Conservation (phyloP, 1,140 invertebrate species). For the Metopolophium dirhodum region DNA sequence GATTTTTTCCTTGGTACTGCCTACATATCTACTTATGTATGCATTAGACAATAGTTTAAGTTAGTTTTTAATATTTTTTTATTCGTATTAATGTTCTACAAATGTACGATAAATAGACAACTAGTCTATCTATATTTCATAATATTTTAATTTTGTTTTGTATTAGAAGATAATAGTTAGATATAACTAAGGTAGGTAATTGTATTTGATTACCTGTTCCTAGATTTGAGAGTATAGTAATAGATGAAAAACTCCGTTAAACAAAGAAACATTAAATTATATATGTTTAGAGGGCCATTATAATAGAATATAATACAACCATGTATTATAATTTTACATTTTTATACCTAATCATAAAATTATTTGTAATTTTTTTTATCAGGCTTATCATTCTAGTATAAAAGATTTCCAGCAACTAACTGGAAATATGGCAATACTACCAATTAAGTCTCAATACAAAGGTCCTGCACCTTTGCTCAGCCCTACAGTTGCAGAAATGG, state of each 20-base stretch:
- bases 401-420: slow-evolving; percentile 74
- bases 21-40: not conserved
- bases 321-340: not conserved
- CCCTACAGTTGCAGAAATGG: slow-evolving; percentile 70
- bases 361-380: slow-evolving; percentile 4
- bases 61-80: not conserved
- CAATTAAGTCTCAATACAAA: slow-evolving; percentile 83
- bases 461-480: slow-evolving; percentile 79
- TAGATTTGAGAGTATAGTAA: not conserved
- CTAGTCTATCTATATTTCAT: no score
- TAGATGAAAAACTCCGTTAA: not conserved
- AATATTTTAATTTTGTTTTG: no score
- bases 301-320: not conserved
- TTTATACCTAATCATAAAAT: not conserved
- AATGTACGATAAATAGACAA: no score
- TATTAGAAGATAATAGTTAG: no score
- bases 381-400: slow-evolving; percentile 92
- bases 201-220: not conserved
- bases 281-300: not conserved
- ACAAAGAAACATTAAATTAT: no score
- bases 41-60: not conserved
- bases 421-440: slow-evolving; percentile 93
- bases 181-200: no score
- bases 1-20: not conserved
- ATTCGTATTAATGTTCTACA: no score